phyloP scores from a whole-genome alignment of 2,888 invertebrate genomes.

The Petrophora chlorosata region DNA sequence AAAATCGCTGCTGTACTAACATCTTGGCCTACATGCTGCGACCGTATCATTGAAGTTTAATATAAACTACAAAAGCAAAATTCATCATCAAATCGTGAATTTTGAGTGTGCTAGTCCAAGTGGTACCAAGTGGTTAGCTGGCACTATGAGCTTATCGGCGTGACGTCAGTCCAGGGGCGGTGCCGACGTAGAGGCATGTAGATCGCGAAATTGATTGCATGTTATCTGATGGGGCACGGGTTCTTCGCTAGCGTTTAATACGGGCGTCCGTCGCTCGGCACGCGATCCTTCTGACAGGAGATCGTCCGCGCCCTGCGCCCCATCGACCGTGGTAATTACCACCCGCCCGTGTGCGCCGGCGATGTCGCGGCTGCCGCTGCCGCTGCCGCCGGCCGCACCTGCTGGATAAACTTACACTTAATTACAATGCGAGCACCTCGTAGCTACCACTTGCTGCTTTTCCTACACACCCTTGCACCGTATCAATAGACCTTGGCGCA shows the following conservation, averaged over 20 bases:
- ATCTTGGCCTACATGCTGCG: conserved; percentile 3
- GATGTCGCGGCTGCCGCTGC: conserved; percentile 66
- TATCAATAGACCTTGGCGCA: too few relatives aligned
- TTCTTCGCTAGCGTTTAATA: conserved; percentile 82
- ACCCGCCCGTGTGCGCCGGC: conserved; percentile 72
- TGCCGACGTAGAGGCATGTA: conserved; percentile 80
- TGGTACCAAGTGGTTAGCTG: conserved; percentile 75
- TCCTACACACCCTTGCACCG: not conserved
- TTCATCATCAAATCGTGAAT: conserved; percentile 35
- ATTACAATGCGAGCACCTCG: conserved; percentile 38
- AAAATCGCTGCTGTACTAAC: conserved; percentile 37
- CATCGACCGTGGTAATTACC: conserved; percentile 75
- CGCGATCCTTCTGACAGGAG: conserved; percentile 82
- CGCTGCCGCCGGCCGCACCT: conserved; percentile 24
- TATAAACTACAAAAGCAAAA: conserved; percentile 19
- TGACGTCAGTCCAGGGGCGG: conserved; percentile 79
- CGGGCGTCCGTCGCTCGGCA: conserved; percentile 74
- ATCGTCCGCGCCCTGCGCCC: conserved; percentile 70
- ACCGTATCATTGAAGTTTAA: conserved; percentile 37
- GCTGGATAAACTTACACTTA: conserved; percentile 39
- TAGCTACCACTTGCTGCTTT: not conserved
- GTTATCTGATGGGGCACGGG: conserved; percentile 82
- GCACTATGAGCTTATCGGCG: conserved; percentile 75
- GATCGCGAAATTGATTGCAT: conserved; percentile 84
- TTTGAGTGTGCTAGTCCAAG: conserved; percentile 50